Evolutionary conservation across 2,113 vertebrate species (phyloP), one percentile per base, ranked within the genome.

Genomic region (Baryphthengus martii): DNA sequence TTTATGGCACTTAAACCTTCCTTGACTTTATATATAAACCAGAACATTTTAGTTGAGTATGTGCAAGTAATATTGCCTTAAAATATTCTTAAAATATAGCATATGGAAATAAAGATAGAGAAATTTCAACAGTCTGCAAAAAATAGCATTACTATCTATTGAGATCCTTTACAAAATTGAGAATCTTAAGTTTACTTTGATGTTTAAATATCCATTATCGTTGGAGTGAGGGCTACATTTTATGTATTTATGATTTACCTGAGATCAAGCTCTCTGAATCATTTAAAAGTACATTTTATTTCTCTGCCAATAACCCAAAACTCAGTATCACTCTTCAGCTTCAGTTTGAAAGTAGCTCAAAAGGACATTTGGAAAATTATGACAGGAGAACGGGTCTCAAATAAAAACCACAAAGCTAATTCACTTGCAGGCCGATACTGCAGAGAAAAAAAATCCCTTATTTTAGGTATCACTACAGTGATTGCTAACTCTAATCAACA

Each of bases 241-340:
- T 61, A 70, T 4, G 5, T 70, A 58, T 83, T 90, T 77, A 49
- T 88, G 18, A 86, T 66, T 73, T 85, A 83, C 26, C 45, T 70
- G 77, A 73, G 49, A 73, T 83, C 58, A 94, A 70, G 63, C 61
- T 81, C 31, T 17, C 63, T 39, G 28, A 67, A 74, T 77, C 12
- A 81, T 47, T 93, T 88, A 67, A 42, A 80, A 87, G 24, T 44
- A 20, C 56, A 77, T 86, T 93, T 75, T 92, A 49, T 89, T 96
- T 83, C 65, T 8, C 44, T 68, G 44, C 55, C 81, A 93, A 86
- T 13, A 17, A 74, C 13, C 2, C 55, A 7, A 87, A 90, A 37
- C 28, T 17, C 10, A 84, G 4, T 78, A 81, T 68, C 56, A 35
- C 28, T 78, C 35, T 79, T 85, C 40, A 91, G 40, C 56, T 87